phyloP scores from a whole-genome alignment of 2,888 invertebrate species.

The Hymenopus coronatus region DNA sequence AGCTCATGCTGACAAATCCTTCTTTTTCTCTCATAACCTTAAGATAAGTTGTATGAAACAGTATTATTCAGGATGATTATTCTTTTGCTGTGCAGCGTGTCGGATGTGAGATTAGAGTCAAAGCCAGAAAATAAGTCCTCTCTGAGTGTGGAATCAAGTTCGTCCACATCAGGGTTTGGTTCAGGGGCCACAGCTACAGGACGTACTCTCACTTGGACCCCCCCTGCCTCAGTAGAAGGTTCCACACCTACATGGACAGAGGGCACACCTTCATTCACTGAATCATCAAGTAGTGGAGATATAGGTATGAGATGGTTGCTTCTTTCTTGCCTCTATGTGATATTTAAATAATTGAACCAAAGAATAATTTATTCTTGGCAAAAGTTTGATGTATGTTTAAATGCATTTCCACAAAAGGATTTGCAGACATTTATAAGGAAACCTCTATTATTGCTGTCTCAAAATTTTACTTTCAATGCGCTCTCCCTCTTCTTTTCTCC shows the following conservation, averaged over 20 bases:
- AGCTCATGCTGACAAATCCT: not conserved
- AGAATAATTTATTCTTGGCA: too few species aligned
- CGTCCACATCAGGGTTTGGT: conserved; percentile 54
- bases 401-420: not conserved
- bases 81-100: conserved; percentile 54
- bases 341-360: not conserved
- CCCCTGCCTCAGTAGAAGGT: conserved; percentile 81
- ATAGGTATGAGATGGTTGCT: conserved; percentile 62
- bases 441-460: too few species aligned
- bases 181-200: conserved; percentile 33
- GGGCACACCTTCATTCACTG: conserved; percentile 96
- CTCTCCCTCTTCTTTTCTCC: too few species aligned
- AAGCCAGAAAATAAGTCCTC: conserved; percentile 57
- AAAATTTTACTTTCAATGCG: too few species aligned
- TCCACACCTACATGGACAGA: conserved; percentile 98
- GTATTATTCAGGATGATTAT: not conserved
- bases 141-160: conserved; percentile 61
- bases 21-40: too few species aligned
- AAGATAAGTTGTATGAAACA: too few species aligned
- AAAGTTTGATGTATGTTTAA: too few species aligned
- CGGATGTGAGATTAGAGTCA: conserved; percentile 69
- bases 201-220: conserved; percentile 68
- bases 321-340: not conserved
- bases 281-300: conserved; percentile 91
- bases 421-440: too few species aligned